A percentile compares a stretch with the other conserved stretches of the same genome.
These are phyloP conservation scores for Cydia fagiglandana DNA, from an alignment of 1,140 invertebrate genomes.

Conservation along the genomic window DNA sequence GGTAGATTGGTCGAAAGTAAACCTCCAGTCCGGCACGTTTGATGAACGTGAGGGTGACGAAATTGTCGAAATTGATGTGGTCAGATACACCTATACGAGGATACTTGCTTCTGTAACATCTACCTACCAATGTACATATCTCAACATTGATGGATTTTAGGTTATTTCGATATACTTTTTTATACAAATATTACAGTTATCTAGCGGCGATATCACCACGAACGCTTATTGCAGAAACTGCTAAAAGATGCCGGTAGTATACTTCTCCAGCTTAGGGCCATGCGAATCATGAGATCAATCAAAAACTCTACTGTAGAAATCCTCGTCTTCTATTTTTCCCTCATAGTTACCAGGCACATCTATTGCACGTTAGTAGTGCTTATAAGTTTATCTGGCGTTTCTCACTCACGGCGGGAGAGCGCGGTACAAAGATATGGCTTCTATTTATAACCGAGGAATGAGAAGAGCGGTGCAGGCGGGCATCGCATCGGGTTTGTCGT, in stretches of 20 bases:
- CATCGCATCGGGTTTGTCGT: slow-evolving; percentile 59
- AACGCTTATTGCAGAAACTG: no score
- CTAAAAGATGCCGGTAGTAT: no score
- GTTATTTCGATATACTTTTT: no score
- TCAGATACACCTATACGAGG: not conserved
- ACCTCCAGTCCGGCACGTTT: slow-evolving; percentile 10
- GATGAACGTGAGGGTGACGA: not conserved
- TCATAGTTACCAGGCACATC: not conserved
- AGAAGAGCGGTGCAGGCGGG: slow-evolving; percentile 55
- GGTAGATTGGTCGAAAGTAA: not conserved
- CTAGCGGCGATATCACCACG: no score
- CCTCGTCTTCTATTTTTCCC: not conserved
- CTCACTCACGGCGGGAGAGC: slow-evolving; percentile 71
- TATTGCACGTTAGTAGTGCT: slow-evolving; percentile 34
- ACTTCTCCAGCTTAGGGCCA: no score
- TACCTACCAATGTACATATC: no score
- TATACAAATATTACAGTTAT: no score
- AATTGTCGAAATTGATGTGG: not conserved
- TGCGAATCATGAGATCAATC: no score
- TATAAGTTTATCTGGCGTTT: slow-evolving; percentile 57
- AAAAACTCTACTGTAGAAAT: not conserved
- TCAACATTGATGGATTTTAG: not conserved
- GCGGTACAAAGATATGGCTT: slow-evolving; percentile 67
- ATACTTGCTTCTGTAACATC: no score
- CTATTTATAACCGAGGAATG: slow-evolving; percentile 67